Evolutionary conservation across 2,113 vertebrate genomes (phyloP).

Genomic region (Xyliphius kryptos): DNA sequence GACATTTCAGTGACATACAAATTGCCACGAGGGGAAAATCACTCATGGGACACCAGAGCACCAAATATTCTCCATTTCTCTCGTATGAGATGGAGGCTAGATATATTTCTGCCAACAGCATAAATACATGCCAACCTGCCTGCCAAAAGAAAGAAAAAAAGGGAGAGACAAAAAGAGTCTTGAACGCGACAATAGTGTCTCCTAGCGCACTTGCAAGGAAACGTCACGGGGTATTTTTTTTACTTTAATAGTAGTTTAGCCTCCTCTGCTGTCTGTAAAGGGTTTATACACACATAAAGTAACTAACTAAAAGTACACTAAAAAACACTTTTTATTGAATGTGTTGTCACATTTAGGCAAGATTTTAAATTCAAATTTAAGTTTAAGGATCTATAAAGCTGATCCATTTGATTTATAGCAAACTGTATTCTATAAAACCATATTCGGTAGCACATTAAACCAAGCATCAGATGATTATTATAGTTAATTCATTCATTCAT

Average conservation of each 20-base stretch:
- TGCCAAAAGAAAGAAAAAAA: not conserved
- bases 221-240: not conserved
- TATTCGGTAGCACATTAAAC: no score
- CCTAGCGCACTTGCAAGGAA: constrained; percentile 5
- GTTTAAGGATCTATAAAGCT: no score
- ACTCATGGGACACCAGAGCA: not conserved
- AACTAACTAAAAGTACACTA: not conserved
- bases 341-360: no score
- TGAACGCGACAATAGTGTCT: constrained; percentile 18
- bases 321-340: no score
- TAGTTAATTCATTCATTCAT: no score
- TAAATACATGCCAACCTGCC: not conserved
- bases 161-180: not conserved
- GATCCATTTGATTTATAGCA: no score
- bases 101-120: not conserved
- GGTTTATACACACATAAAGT: not conserved
- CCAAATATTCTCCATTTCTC: not conserved
- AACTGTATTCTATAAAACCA: no score
- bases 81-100: not conserved
- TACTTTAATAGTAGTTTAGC: not conserved
- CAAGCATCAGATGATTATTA: no score
- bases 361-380: no score
- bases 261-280: constrained; percentile 19
- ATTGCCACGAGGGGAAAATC: not conserved
- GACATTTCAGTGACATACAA: not conserved